Conservation (phyloP, 2,113 vertebrate genomes). For the Blennius ocellaris region DNA sequence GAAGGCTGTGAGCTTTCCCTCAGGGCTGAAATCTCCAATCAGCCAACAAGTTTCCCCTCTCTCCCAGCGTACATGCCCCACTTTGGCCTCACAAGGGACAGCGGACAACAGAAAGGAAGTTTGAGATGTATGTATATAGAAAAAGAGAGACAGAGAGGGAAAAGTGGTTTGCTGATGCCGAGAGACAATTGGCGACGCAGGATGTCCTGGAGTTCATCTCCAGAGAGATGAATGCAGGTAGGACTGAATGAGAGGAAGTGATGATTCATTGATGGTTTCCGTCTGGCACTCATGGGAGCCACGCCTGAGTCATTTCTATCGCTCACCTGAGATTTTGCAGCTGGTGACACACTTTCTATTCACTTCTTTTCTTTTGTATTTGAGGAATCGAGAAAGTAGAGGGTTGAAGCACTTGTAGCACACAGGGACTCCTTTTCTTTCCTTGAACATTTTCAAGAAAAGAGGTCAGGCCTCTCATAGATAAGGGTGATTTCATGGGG, state of each 20-base stretch:
- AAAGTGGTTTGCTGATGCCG: constrained; percentile 39
- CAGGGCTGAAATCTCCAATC: constrained; percentile 51
- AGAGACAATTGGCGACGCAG: constrained; percentile 48
- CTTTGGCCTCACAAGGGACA: constrained; percentile 47
- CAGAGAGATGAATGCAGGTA: constrained; percentile 25
- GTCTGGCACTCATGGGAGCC: constrained; percentile 25
- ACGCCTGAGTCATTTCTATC: constrained; percentile 28
- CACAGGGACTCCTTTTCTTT: not conserved
- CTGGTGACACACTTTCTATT: constrained; percentile 24
- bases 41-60: constrained; percentile 43
- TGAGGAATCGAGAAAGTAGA: constrained; percentile 1
- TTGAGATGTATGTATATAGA: constrained; percentile 9
- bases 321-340: constrained; percentile 32
- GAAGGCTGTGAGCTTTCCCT: constrained; percentile 47
- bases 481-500: constrained; percentile 2
- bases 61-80: constrained; percentile 54
- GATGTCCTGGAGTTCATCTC: constrained; percentile 39
- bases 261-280: constrained; percentile 48
- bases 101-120: constrained; percentile 31
- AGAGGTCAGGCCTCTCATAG: constrained; percentile 5
- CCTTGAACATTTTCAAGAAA: constrained; percentile 2
- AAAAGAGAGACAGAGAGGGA: constrained; percentile 22
- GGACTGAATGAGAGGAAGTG: constrained; percentile 23
- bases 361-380: constrained; percentile 27
- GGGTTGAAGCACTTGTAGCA: not conserved